Percentiles rank a stretch among this genome's conserved stretches.
phyloP scores from a whole-genome alignment of 2,113 vertebrate species.

The Hippolais icterina region DNA sequence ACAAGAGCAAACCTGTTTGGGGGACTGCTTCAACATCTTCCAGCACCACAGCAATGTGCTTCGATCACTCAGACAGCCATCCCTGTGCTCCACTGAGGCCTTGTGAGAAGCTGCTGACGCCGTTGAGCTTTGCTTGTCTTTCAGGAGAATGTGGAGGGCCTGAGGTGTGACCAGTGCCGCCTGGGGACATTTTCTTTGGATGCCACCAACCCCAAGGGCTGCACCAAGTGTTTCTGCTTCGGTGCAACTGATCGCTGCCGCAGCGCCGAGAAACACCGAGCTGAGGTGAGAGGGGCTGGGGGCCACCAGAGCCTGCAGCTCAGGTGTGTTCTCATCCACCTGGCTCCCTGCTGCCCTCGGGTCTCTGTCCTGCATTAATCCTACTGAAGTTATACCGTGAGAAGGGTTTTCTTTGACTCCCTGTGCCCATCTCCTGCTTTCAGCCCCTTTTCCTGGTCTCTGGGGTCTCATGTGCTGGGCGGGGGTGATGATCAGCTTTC shows the following conservation, averaged over 20 bases:
- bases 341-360: neutral
- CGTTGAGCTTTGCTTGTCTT: neutral
- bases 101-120: neutral
- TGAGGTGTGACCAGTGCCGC: slow-evolving; percentile 87
- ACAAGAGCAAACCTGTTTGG: neutral
- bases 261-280: slow-evolving; percentile 80
- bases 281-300: slow-evolving; percentile 73
- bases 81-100: neutral
- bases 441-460: neutral
- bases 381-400: neutral
- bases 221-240: slow-evolving; percentile 97
- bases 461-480: neutral
- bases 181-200: slow-evolving; percentile 92
- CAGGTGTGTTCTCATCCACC: neutral
- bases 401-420: neutral
- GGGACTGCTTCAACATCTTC: neutral
- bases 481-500: neutral
- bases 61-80: rapidly evolving
- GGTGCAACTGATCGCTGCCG: slow-evolving; percentile 91
- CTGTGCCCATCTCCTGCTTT: neutral
- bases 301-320: neutral
- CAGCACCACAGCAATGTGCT: neutral
- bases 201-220: slow-evolving; percentile 90
- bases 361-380: neutral
- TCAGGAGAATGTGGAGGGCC: slow-evolving; percentile 93